These are phyloP conservation scores for Mobula hypostoma DNA, from an alignment of 2,113 vertebrate species.

Conservation along the genomic window DNA sequence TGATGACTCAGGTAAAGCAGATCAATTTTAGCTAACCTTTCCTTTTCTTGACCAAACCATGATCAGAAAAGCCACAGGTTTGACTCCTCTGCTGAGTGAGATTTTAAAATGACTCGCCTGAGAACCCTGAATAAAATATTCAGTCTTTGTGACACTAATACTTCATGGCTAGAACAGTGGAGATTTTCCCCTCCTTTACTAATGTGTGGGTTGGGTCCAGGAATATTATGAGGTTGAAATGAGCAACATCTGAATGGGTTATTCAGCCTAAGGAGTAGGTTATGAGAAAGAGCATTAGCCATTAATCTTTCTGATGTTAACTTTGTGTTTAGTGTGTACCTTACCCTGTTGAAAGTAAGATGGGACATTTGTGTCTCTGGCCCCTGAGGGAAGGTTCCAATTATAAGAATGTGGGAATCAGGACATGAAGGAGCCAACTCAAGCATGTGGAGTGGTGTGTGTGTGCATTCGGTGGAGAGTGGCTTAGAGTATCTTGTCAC, in stretches of 20 bases:
- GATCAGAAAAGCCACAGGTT: background rate
- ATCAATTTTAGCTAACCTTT: background rate
- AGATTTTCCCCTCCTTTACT: background rate
- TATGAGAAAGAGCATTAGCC: background rate
- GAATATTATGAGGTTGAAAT: background rate
- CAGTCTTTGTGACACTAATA: too few species aligned
- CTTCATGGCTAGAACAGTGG: background rate
- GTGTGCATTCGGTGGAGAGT: background rate
- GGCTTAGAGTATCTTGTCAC: background rate
- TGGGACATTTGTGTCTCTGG: background rate
- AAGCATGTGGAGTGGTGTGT: too few species aligned
- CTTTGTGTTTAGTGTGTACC: background rate
- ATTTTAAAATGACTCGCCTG: background rate
- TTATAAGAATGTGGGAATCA: background rate
- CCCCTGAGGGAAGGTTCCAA: background rate
- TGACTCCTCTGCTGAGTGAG: background rate
- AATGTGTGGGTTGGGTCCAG: background rate
- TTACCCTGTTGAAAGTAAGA: background rate
- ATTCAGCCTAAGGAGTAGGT: background rate
- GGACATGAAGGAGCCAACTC: background rate
- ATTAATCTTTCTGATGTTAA: slow-evolving; percentile 8
- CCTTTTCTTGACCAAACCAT: background rate
- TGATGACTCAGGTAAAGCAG: background rate
- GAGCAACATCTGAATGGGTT: too few species aligned
- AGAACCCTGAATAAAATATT: too few species aligned